These are phyloP conservation scores for Machimus rusticus DNA, from an alignment of 2,888 invertebrate genomes.

Conservation along the genomic window DNA sequence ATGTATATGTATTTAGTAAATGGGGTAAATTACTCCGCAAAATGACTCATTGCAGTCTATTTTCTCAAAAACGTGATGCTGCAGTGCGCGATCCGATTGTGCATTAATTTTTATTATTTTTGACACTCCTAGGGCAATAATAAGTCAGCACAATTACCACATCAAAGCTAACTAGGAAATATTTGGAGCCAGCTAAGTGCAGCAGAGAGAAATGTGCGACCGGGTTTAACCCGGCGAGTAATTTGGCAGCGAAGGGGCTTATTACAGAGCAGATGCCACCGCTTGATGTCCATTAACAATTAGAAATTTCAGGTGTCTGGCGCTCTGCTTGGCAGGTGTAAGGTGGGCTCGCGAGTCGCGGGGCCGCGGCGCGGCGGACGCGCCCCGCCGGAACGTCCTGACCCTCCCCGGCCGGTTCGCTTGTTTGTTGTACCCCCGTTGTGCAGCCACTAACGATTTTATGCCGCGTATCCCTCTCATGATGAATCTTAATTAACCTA, in stretches of 20 bases:
- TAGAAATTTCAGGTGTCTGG: constrained; percentile 23
- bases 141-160: not conserved
- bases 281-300: constrained; percentile 30
- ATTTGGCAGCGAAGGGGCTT: not conserved
- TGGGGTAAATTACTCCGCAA: too few species aligned
- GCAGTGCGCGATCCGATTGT: not conserved
- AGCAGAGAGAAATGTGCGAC: not conserved
- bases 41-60: not conserved
- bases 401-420: not conserved
- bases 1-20: too few species aligned
- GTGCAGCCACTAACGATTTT: constrained; percentile 29
- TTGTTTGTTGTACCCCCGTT: constrained; percentile 2
- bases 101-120: constrained; percentile 21
- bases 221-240: not conserved
- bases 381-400: not conserved
- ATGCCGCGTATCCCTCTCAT: constrained; percentile 20
- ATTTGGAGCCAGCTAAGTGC: not conserved
- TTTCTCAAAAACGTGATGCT: not conserved
- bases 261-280: constrained; percentile 30
- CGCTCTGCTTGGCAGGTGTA: not conserved
- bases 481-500: constrained; percentile 38
- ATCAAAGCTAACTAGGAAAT: not conserved
- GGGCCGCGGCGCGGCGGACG: not conserved
- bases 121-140: not conserved
- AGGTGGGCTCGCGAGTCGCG: too few species aligned